A percentile compares a stretch with the other conserved stretches of the same genome.
phyloP scores from a whole-genome alignment of 2,888 invertebrate genomes.

The Falcaria lacertinaria region DNA sequence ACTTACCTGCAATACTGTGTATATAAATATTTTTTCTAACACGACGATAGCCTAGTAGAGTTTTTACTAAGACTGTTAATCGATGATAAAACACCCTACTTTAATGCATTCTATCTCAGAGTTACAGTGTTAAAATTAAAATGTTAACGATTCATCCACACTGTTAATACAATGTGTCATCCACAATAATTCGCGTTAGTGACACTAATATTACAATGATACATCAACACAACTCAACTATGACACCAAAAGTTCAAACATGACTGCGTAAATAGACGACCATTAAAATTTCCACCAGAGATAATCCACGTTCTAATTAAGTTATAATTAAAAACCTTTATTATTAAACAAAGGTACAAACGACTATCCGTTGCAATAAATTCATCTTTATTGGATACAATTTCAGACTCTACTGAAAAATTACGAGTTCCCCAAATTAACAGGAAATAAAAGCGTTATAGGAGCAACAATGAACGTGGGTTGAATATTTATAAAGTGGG shows the following conservation, averaged over 20 bases:
- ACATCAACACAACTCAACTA: too few species aligned
- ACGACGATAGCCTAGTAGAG: too few species aligned
- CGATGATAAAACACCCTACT: too few species aligned
- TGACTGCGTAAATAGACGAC: neutral
- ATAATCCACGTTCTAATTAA: neutral
- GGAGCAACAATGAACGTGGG: constrained; percentile 28
- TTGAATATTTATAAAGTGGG: constrained; percentile 29
- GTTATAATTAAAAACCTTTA: neutral
- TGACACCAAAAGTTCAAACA: neutral
- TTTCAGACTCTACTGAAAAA: constrained; percentile 3
- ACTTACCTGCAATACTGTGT: too few species aligned
- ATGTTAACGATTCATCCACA: too few species aligned
- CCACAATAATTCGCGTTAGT: too few species aligned
- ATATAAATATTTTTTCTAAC: too few species aligned
- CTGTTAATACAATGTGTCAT: too few species aligned
- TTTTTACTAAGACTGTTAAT: too few species aligned
- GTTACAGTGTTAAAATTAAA: too few species aligned
- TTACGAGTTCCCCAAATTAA: constrained; percentile 18
- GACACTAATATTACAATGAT: too few species aligned
- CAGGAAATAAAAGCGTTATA: constrained; percentile 31
- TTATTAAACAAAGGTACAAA: neutral
- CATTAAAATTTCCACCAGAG: neutral
- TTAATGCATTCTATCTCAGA: too few species aligned
- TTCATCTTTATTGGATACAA: neutral
- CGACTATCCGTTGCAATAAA: neutral